Conservation (phyloP, 2,888 invertebrate species). For the Scaptomyza tumidula region DNA sequence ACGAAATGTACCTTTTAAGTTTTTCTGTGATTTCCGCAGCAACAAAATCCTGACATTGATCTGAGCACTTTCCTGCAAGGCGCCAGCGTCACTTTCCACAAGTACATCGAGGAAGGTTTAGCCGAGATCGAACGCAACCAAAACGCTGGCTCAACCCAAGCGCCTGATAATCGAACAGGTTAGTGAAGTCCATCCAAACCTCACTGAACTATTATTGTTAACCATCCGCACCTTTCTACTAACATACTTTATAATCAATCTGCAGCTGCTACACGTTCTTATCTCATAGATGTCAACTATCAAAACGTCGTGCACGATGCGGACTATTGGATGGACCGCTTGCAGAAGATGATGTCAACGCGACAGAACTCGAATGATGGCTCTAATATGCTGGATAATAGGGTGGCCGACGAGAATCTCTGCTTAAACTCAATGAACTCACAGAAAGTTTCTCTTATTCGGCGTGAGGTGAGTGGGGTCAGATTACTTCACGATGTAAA, state of each 20-base stretch:
- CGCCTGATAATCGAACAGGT: conserved; percentile 72
- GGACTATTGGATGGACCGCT: conserved; percentile 84
- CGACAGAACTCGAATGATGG: conserved; percentile 73
- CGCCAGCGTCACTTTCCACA: conserved; percentile 83
- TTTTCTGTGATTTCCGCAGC: conserved; percentile 51
- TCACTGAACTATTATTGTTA: conserved; percentile 32
- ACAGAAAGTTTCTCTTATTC: conserved; percentile 82
- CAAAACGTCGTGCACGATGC: conserved; percentile 77
- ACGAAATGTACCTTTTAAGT: neutral
- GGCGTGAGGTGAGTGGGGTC: conserved; percentile 79
- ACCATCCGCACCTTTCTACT: conserved; percentile 52
- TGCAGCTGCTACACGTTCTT: conserved; percentile 77
- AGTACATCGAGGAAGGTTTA: conserved; percentile 84
- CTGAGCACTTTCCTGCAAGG: conserved; percentile 84
- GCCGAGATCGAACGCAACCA: conserved; percentile 83
- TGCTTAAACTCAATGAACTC: conserved; percentile 83
- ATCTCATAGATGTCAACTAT: conserved; percentile 75
- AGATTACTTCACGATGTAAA: neutral
- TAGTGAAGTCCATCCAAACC: conserved; percentile 19
- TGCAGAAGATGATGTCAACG: conserved; percentile 80
- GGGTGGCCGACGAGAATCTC: conserved; percentile 84
- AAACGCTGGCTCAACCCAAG: conserved; percentile 43
- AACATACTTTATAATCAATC: conserved; percentile 44
- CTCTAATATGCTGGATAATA: conserved; percentile 82
- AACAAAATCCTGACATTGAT: conserved; percentile 84